Evolutionary conservation across 2,113 vertebrate species (phyloP), one percentile per base, ranked within the genome.

Genomic region (Oxyura jamaicensis): DNA sequence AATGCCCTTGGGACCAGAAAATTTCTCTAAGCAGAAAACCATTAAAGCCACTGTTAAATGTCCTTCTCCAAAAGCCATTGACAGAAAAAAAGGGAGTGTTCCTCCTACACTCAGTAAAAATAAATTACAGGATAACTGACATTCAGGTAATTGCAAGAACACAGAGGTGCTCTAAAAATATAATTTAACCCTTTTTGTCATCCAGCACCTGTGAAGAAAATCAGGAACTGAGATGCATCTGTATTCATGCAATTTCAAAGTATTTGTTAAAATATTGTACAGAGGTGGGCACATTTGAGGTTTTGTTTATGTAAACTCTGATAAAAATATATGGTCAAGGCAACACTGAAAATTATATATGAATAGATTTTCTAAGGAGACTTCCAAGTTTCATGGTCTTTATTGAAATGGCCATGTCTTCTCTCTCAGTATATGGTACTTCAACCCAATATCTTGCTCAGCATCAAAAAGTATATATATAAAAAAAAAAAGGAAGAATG

Each of bases 1-100:
- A 94, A 25, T 41, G 65, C 83, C 88, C 86, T 77, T 48, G 71
- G 73, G 71, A 91, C 59, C 15, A 82, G 50, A 87, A 81, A 79
- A 80, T 85, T 95, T 96, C 87, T 94, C 67, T 87, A 88, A 95
- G 65, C 52, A 96, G 76, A 75, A 94, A 95, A 63, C 63, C 77
- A 67, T 92, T 95, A 96, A 87, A 86, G 78, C 10, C 55, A 28
- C 74, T 78, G 68, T 84, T 93, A 91, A 96, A 46, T n/a, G 71
- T 88, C 33, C 66, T 82, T 31, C 68, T 94, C 58, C 78, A 90
- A 86, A 88, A 95, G 26, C 42, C 71, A 88, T 50, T 79, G 77
- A 83, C 42, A 91, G 67, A 46, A 69, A 85, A 80, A 80, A 88
- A 59, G 8, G 63, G 23, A 75, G 65, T 63, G 35, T 8, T 91